A percentile compares a stretch with the other conserved stretches of the same genome.
These are phyloP conservation scores for Theristus sp. DNA, from an alignment of 2,888 invertebrate species.

Conservation along the genomic window DNA sequence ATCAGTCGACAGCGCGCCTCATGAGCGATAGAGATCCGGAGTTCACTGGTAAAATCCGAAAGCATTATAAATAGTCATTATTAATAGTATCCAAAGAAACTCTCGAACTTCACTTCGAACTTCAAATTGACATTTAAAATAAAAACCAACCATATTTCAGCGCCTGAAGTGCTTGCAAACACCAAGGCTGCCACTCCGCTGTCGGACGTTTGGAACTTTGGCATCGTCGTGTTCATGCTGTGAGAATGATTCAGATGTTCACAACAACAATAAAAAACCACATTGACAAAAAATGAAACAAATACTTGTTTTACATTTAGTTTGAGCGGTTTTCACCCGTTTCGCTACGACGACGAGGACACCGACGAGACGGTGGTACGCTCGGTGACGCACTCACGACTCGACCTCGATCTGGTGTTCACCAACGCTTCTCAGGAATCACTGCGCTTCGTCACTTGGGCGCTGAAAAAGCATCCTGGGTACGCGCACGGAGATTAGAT, in stretches of 20 bases:
- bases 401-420: conserved; percentile 77
- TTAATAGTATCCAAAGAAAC: neutral
- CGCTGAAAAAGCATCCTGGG: conserved; percentile 82
- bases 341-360: conserved; percentile 37
- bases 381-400: conserved; percentile 43
- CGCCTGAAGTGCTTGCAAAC: conserved; percentile 18
- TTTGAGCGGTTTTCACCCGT: conserved; percentile 76
- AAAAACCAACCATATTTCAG: conserved; percentile 5
- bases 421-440: conserved; percentile 83
- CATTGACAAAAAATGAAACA: too few relatives aligned
- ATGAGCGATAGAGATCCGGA: neutral
- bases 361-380: neutral
- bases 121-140: neutral
- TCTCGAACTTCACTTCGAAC: neutral
- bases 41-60: neutral
- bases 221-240: conserved; percentile 71
- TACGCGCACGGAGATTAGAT: conserved; percentile 40
- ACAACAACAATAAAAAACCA: neutral
- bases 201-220: conserved; percentile 80
- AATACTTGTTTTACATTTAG: too few relatives aligned
- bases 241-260: conserved; percentile 23
- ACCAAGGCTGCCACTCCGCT: neutral
- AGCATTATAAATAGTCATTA: neutral
- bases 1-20: neutral
- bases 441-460: conserved; percentile 76